Evolutionary conservation across 1,140 invertebrate species (phyloP), one percentile per base, ranked within the genome.

Genomic region (Philotrypesis tridentata): DNA sequence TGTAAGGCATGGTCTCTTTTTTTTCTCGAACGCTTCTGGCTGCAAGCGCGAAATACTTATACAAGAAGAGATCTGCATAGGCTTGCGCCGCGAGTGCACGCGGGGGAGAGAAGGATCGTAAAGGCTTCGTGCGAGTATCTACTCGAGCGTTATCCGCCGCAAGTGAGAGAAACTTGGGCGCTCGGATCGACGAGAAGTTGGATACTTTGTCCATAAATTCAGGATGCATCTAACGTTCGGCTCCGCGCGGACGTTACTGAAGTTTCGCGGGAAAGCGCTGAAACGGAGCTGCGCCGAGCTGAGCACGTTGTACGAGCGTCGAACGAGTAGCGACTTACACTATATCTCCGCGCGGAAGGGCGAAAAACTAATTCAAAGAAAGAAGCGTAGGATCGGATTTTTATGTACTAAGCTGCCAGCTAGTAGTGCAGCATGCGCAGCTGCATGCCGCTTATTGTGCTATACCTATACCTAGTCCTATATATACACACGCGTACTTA

Each of bases 181-280:
- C 55, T 77, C 67, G 80, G 74, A n/a, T n/a, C n/a, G n/a, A 82
- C 73, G 72, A 70, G 31, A 77, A 82, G 31, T 82, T 82, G 6
- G 48, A 77, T 82, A 77, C 80, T 72, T 77, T 48, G 73, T 77
- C 73, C 74, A 82, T 82, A 82, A 82, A 82, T 82, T 82, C 80
- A 72, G 43, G 80, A 77, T 71, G 74, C 80, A 77, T 76, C 73
- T 76, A 82, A 82, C 43, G 40, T 60, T 75, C 9, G 72, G 72
- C 71, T 29, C n/a, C n/a, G n/a, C 65, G 55, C 72, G 27, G 29
- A 80, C 37, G 71, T 74, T 70, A 48, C 11, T n/a, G 14, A 82
- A 82, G 48, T 82, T 82, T 82, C 12, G 61, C 74, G 43, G 37
- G 37, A 17, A n/a, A 65, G n/a, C 31, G 43, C 25, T 71, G n/a